Evolutionary conservation across 2,888 invertebrate species (phyloP).

Genomic region (Nomada flava): DNA sequence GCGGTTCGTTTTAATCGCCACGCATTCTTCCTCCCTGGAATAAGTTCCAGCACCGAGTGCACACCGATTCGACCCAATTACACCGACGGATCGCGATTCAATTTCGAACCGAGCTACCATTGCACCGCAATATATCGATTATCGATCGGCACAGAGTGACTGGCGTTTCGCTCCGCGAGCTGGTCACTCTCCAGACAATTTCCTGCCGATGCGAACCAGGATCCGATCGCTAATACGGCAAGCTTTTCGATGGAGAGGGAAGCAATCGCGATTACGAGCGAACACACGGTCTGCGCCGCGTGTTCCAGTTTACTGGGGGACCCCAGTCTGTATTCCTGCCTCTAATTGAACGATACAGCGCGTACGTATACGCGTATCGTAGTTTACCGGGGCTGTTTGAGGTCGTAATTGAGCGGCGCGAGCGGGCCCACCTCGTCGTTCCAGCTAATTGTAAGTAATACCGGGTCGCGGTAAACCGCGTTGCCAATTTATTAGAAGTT

Average conservation of each 20-base stretch:
- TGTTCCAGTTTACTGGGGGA: conserved; percentile 47
- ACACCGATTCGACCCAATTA: conserved; percentile 79
- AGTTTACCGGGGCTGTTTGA: conserved; percentile 53
- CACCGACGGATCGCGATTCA: conserved; percentile 77
- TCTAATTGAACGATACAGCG: conserved; percentile 58
- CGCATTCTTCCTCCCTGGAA: conserved; percentile 48
- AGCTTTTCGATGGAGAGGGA: conserved; percentile 22
- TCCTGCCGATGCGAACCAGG: conserved; percentile 31
- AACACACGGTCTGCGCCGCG: conserved; percentile 4
- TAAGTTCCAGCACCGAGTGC: conserved; percentile 37
- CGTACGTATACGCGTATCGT: conserved; percentile 47
- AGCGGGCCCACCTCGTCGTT: conserved; percentile 34
- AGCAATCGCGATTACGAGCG: conserved; percentile 43
- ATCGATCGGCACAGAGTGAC: conserved; percentile 57
- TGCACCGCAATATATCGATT: conserved; percentile 59
- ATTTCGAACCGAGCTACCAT: conserved; percentile 64
- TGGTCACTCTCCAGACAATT: conserved; percentile 49
- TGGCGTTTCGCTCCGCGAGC: conserved; percentile 22
- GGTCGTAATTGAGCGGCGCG: conserved; percentile 57
- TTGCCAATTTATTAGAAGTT: conserved; percentile 59
- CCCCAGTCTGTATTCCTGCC: conserved; percentile 13
- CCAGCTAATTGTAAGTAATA: conserved; percentile 59
- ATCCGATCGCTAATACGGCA: conserved; percentile 39
- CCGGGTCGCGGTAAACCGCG: conserved; percentile 49
- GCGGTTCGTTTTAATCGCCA: conserved; percentile 72